A percentile compares a stretch with the other conserved stretches of the same genome.
phyloP scores from a whole-genome alignment of 2,888 invertebrate genomes.

The Halictus quadricinctus region DNA sequence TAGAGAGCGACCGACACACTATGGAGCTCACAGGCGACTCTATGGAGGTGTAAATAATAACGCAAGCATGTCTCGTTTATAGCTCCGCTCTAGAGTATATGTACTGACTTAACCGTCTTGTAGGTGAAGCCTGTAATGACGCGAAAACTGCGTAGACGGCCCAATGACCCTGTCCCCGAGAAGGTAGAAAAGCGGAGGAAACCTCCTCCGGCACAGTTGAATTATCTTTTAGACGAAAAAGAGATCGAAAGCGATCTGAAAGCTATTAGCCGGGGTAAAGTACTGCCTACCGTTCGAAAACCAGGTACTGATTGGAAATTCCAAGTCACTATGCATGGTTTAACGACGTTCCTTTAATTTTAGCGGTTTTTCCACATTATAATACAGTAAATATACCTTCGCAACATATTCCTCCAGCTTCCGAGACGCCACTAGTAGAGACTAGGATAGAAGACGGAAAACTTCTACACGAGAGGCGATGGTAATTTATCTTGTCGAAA shows the following conservation, averaged over 20 bases:
- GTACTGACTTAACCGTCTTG: conserved; percentile 30
- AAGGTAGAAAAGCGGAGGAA: conserved; percentile 94
- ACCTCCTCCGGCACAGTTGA: conserved; percentile 92
- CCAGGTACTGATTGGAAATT: conserved; percentile 79
- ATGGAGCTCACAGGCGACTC: conserved; percentile 96
- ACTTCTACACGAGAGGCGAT: conserved; percentile 94
- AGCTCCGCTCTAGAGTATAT: not conserved
- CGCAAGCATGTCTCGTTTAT: not conserved
- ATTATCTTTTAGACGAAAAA: conserved; percentile 93
- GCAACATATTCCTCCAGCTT: conserved; percentile 79
- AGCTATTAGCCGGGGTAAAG: conserved; percentile 87
- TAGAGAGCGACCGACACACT: conserved; percentile 93
- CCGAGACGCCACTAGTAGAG: conserved; percentile 86
- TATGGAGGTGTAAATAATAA: conserved; percentile 85
- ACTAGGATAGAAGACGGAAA: conserved; percentile 97
- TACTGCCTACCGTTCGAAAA: conserved; percentile 84
- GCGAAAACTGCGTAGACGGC: conserved; percentile 94
- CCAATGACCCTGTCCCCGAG: conserved; percentile 96
- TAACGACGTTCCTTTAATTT: conserved; percentile 50
- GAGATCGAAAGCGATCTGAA: conserved; percentile 94
- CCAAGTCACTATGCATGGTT: conserved; percentile 20
- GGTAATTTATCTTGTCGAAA: conserved; percentile 83
- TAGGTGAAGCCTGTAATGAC: conserved; percentile 98
- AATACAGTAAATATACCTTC: conserved; percentile 76
- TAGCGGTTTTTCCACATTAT: conserved; percentile 77